Evolutionary conservation across 2,888 invertebrate species (phyloP), one percentile per base, ranked within the genome.

Genomic region (Cataglyphis altisquamis): DNA sequence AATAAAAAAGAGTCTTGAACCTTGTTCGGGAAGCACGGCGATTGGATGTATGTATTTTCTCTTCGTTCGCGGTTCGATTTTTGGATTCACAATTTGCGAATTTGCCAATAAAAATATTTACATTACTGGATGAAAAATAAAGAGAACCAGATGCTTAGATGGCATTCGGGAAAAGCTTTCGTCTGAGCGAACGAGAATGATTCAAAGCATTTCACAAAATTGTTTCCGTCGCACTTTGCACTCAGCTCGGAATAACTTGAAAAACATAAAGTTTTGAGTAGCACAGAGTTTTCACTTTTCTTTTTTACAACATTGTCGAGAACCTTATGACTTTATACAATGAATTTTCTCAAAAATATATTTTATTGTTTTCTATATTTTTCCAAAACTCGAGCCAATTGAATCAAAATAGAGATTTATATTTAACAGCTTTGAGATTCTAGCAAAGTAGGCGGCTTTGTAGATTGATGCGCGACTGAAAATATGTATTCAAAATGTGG

Each of bases 71-170:
- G 21, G 5, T 10, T 15, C 60, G 8, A 15, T 8, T 45, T 12
- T 2, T 25, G 36, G 18, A 32, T 39, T 39, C 57, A 48, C 63
- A 9, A 36, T 29, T 41, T 15, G 45, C 48, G 36, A 32, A 72
- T 77, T 60, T 39, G 84, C 87, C 84, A 87, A 86, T 84, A 87
- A 88, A 86, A 90, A 89, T 87, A 90, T 88, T 87, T 86, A 87
- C 72, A 84, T 52, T 84, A 41, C 60, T 52, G 52, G 83, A 83
- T 82, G 84, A 90, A 85, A 87, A 86, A 89, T 87, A 88, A 89
- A 87, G 84, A 77, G n/a, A 72, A 77, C 72, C 87, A 86, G 87
- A 87, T 85, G 90, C 70, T 70, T 68, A 52, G n/a, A 62, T 72
- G 60, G 21, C 48, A 21, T 15, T 52, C n/a, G 55, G 6, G 25